Conservation (phyloP, 1,140 invertebrate species). For the Drosophila aff. region DNA sequence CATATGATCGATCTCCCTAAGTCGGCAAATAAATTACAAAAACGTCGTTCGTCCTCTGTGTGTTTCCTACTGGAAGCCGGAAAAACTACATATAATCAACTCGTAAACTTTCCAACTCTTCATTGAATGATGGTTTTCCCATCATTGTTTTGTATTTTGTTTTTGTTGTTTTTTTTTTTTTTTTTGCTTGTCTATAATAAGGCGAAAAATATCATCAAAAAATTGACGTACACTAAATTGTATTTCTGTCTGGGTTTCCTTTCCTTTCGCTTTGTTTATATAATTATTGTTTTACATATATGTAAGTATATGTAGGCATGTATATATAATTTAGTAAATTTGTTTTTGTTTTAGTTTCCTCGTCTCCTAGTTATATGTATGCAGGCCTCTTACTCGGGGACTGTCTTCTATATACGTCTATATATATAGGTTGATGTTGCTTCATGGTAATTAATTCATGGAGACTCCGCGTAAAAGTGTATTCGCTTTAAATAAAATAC, state of each 20-base stretch:
- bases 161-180: slow-evolving; percentile 8
- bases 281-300: slow-evolving; percentile 64
- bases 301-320: slow-evolving; percentile 54
- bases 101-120: slow-evolving; percentile 38
- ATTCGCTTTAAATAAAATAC: slow-evolving; percentile 68
- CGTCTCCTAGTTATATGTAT: slow-evolving; percentile 23
- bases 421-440: slow-evolving; percentile 35
- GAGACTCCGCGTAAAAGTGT: slow-evolving; percentile 52
- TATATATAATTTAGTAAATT: slow-evolving; percentile 62
- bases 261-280: slow-evolving; percentile 12
- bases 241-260: slow-evolving; percentile 57
- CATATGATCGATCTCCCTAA: slow-evolving; percentile 34
- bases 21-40: slow-evolving; percentile 37
- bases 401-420: slow-evolving; percentile 24
- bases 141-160: slow-evolving; percentile 18
- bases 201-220: slow-evolving; percentile 83
- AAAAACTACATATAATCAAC: slow-evolving; percentile 13
- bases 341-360: slow-evolving; percentile 40
- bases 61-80: slow-evolving; percentile 39
- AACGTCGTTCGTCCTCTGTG: slow-evolving; percentile 2
- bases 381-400: slow-evolving; percentile 19
- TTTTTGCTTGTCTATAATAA: slow-evolving; percentile 75
- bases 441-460: slow-evolving; percentile 40
- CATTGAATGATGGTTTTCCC: slow-evolving; percentile 13
- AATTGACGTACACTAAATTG: slow-evolving; percentile 83